Percentiles rank a stretch among this genome's conserved stretches.
These are phyloP conservation scores for Rhadina sibilatrix DNA, from an alignment of 2,113 vertebrate species.

Conservation along the genomic window DNA sequence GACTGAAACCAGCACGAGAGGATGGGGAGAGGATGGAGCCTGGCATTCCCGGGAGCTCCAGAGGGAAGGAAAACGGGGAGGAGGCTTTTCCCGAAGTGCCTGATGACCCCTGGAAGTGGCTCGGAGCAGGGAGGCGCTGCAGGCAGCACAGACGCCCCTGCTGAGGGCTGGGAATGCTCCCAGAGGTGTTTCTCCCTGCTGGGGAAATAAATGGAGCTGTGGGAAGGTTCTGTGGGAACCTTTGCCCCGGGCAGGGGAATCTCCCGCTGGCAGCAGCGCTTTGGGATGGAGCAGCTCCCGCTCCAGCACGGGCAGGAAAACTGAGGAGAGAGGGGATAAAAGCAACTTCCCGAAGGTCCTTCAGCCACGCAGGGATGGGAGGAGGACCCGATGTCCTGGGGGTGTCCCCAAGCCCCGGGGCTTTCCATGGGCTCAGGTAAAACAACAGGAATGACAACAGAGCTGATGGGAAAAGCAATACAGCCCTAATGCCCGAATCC, in stretches of 20 bases:
- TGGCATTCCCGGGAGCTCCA: not conserved
- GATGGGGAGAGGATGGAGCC: not conserved
- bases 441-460: not conserved
- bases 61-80: not conserved
- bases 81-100: not conserved
- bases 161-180: too few relatives aligned
- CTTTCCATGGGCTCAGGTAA: fast-evolving
- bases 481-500: not conserved
- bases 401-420: not conserved
- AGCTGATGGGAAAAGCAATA: not conserved
- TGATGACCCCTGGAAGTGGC: not conserved
- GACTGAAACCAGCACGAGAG: not conserved
- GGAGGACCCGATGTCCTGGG: fast-evolving
- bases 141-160: not conserved
- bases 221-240: not conserved
- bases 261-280: not conserved
- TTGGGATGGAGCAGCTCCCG: not conserved
- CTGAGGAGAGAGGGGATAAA: not conserved
- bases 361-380: not conserved
- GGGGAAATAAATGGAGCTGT: fast-evolving
- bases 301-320: not conserved
- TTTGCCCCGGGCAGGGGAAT: not conserved
- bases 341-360: not conserved
- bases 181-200: not conserved
- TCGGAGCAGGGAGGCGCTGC: not conserved